Evolutionary conservation across 2,888 invertebrate genomes (phyloP).

Genomic region (Diogma glabrata): DNA sequence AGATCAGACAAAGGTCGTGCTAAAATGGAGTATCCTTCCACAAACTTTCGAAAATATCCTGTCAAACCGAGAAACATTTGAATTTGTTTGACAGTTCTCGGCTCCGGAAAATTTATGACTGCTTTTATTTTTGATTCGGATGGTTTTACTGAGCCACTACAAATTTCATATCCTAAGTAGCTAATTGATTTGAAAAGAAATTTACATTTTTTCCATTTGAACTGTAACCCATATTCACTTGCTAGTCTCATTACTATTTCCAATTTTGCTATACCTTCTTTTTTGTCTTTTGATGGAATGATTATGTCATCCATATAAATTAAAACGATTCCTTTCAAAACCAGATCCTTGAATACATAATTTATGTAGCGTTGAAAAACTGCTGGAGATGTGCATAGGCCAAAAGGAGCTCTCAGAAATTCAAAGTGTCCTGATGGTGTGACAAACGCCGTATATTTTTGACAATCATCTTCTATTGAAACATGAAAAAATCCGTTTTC

Average conservation of each 20-base stretch:
- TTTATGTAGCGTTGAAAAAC: slow-evolving; percentile 23
- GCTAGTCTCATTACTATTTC: background rate
- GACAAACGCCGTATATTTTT: slow-evolving; percentile 30
- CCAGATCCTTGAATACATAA: background rate
- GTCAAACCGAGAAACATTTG: background rate
- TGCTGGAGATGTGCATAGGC: slow-evolving; percentile 26
- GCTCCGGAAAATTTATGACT: slow-evolving; percentile 12
- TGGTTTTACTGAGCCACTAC: background rate
- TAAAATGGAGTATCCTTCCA: background rate
- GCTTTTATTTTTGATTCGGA: background rate
- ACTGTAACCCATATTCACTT: background rate
- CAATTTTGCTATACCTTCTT: background rate
- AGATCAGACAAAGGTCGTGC: background rate
- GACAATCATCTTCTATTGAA: slow-evolving; percentile 20
- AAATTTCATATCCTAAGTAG: background rate
- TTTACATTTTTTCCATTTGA: slow-evolving; percentile 5
- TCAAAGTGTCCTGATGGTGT: slow-evolving; percentile 29
- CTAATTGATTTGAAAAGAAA: background rate
- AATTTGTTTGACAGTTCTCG: background rate
- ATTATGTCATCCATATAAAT: slow-evolving; percentile 11
- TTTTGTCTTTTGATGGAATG: background rate
- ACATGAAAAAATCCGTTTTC: slow-evolving; percentile 29
- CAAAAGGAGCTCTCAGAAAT: slow-evolving; percentile 30
- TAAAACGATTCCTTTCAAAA: background rate
- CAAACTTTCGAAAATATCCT: slow-evolving; percentile 4